Evolutionary conservation across 2,113 vertebrate genomes (phyloP).

Genomic region (Callithrix jacchus): DNA sequence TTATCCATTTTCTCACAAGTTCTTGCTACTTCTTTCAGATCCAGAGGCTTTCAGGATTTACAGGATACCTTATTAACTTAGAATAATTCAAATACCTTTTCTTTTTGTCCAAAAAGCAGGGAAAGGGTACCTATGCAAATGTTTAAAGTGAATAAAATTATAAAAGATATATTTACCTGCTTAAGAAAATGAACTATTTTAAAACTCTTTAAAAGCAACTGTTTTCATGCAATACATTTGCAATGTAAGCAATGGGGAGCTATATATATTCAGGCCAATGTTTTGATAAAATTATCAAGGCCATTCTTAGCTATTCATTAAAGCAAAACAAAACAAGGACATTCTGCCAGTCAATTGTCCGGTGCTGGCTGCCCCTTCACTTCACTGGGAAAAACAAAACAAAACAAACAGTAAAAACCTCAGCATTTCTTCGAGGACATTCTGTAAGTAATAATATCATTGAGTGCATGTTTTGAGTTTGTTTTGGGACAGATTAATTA

Average conservation of each 20-base stretch:
- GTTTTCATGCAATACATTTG: neutral
- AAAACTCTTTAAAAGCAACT: neutral
- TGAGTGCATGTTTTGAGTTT: neutral
- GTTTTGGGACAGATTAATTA: neutral
- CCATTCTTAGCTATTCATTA: neutral
- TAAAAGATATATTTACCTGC: neutral
- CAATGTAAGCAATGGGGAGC: neutral
- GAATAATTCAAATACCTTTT: constrained; percentile 49
- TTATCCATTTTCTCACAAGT: neutral
- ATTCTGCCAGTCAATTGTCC: neutral
- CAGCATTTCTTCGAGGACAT: neutral
- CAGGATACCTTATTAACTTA: neutral
- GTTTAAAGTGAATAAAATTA: neutral
- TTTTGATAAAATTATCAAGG: neutral
- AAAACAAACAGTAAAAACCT: too few species aligned
- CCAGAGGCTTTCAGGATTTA: neutral
- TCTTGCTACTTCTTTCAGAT: constrained; percentile 20
- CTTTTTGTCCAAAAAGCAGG: neutral
- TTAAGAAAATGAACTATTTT: neutral
- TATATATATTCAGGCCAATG: neutral
- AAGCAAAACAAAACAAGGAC: neutral
- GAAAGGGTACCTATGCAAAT: neutral
- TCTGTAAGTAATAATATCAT: neutral
- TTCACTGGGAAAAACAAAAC: neutral
- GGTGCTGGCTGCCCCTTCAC: neutral